A percentile compares a stretch with the other conserved stretches of the same genome.
These are phyloP conservation scores for Drosophila parabipectinata DNA, from an alignment of 1,140 invertebrate species.

Conservation along the genomic window DNA sequence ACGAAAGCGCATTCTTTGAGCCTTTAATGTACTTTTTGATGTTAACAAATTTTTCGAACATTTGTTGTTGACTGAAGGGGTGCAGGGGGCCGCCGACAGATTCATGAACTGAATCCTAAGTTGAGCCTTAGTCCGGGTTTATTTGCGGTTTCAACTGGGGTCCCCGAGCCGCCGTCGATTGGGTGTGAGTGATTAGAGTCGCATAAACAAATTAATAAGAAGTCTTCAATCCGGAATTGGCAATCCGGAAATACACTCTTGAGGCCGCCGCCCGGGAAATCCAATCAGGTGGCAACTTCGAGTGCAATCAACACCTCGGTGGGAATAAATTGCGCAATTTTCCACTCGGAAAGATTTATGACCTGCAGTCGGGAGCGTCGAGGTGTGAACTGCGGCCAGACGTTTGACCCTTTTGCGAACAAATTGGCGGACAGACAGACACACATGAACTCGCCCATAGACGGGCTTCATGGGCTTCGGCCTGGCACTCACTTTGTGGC, in stretches of 20 bases:
- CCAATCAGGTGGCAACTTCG: slow-evolving; percentile 34
- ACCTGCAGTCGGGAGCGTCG: slow-evolving; percentile 21
- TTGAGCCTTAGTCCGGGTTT: slow-evolving; percentile 12
- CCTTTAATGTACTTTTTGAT: slow-evolving; percentile 82
- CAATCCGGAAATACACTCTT: background rate
- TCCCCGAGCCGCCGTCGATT: slow-evolving; percentile 9
- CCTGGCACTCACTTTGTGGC: slow-evolving; percentile 18
- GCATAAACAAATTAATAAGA: slow-evolving; percentile 73
- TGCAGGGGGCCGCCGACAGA: background rate
- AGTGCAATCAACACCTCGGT: slow-evolving; percentile 59
- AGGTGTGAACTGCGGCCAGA: slow-evolving; percentile 46
- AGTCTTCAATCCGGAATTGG: background rate
- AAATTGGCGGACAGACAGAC: slow-evolving; percentile 8
- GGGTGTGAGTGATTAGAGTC: slow-evolving; percentile 70
- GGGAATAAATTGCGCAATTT: slow-evolving; percentile 69
- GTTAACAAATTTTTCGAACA: slow-evolving; percentile 82
- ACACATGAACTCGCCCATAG: slow-evolving; percentile 13
- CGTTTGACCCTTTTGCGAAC: slow-evolving; percentile 25
- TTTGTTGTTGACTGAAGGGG: slow-evolving; percentile 67
- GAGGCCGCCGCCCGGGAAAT: background rate
- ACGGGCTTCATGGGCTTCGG: slow-evolving; percentile 9
- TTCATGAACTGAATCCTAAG: slow-evolving; percentile 65
- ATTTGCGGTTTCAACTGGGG: slow-evolving; percentile 39
- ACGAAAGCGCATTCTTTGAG: slow-evolving; percentile 81
- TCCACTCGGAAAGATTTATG: slow-evolving; percentile 62